Base-by-base conservation (phyloP, 2,113 vertebrate species). In the Pedetes capensis region DNA sequence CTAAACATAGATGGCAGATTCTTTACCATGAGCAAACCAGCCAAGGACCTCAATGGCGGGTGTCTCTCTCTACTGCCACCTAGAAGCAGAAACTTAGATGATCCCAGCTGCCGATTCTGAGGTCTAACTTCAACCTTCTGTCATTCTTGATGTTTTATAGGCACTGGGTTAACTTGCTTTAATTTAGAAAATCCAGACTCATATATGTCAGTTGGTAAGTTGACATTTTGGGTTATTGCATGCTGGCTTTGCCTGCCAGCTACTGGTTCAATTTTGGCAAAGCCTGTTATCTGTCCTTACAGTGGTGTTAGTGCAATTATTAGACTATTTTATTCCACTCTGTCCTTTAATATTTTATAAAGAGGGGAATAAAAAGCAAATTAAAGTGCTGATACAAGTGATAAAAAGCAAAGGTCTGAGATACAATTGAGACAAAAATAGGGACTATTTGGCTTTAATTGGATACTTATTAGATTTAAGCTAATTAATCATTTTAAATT, bases 401-500 rank as follows among this genome's bases (percentile, higher is more conserved):
- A 92, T 96, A 79, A 93, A 95, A 94, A 91, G 55, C 86, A 87
- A 72, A 57, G 69, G 79, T 85, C 89, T 79, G 55, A 74, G 68
- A 88, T 69, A 91, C n/a, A 96, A 93, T 78, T 20, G 92, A 94
- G 87, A 89, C 64, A 94, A 87, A 96, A 95, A 94, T 91, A 94
- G 87, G 87, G 83, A 87, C 71, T 68, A 27, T 83, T 96, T 91
- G 61, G 25, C 84, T 97, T 89, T 93, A 95, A 95, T 90, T 90
- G 94, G 80, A 71, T 89, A 59, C 80, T 66, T 90, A 93, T 63
- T 91, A 80, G 85, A 81, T 89, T 94, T 89, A 93, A 96, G 59
- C 75, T 93, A 94, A 96, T 96, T 87, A 95, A 93, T 96, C 71
- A 95, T 95, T 93, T 96, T 94, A 93, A 95, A 89, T 96, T 90